phyloP scores from a whole-genome alignment of 64 coral and sea anemone species.

The Stichodactyla mertensii region DNA sequence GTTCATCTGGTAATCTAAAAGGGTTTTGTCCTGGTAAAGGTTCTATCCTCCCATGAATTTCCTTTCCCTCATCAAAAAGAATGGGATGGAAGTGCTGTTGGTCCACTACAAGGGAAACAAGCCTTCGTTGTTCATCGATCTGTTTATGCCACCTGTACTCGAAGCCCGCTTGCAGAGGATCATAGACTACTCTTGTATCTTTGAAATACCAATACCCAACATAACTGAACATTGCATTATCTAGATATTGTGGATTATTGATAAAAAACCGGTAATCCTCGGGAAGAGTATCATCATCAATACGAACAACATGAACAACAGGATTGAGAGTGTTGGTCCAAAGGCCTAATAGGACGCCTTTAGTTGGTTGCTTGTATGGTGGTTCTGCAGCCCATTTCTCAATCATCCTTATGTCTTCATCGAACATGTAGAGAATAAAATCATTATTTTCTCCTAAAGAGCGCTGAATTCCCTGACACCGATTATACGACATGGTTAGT shows the following conservation, averaged over 20 bases:
- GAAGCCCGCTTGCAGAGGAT: too few species aligned
- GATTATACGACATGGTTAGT: neutral
- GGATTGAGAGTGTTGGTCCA: neutral
- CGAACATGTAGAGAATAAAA: conserved; percentile 22
- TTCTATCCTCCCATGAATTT: conserved; percentile 39
- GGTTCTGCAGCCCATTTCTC: conserved; percentile 18
- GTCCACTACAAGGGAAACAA: conserved; percentile 18
- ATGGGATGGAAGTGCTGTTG: neutral
- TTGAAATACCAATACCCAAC: neutral
- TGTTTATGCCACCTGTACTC: too few species aligned
- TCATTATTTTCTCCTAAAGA: neutral
- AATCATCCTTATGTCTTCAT: conserved; percentile 31
- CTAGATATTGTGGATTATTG: too few species aligned
- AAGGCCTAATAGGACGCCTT: conserved; percentile 34
- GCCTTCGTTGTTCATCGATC: conserved; percentile 38
- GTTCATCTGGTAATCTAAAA: conserved; percentile 36
- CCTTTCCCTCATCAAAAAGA: neutral
- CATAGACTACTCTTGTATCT: neutral
- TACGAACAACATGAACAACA: conserved; percentile 33
- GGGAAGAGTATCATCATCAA: conserved; percentile 9
- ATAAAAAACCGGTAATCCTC: neutral
- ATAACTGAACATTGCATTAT: neutral
- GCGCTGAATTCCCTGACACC: neutral
- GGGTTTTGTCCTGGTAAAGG: neutral
- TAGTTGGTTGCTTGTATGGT: conserved; percentile 6